Evolutionary conservation across 2,113 vertebrate genomes (phyloP).

Genomic region (Lasiurus cinereus): DNA sequence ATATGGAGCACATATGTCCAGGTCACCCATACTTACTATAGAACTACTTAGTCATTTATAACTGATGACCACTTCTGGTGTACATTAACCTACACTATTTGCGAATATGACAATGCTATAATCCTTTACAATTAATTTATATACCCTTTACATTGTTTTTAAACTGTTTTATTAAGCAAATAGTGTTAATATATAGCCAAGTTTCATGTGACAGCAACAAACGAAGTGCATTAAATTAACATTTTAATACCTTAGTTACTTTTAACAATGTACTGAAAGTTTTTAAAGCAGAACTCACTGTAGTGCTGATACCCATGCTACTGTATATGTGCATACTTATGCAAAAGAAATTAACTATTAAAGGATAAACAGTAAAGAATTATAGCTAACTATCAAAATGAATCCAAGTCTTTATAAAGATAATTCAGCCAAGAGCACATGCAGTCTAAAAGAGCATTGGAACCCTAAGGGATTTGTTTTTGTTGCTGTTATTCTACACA

Average conservation of each 20-base stretch:
- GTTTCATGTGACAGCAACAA: not conserved
- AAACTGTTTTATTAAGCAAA: slow-evolving; percentile 4
- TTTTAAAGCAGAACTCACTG: not conserved
- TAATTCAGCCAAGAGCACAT: not conserved
- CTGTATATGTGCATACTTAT: not conserved
- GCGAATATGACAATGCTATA: not conserved
- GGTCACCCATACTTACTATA: not conserved
- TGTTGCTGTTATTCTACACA: not conserved
- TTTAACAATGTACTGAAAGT: not conserved
- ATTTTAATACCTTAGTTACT: slow-evolving; percentile 25
- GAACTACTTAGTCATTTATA: not conserved
- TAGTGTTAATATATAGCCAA: not conserved
- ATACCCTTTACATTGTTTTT: not conserved
- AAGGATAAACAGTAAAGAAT: not conserved
- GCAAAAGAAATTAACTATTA: not conserved
- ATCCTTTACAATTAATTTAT: not conserved
- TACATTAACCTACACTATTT: not conserved
- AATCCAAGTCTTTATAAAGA: not conserved
- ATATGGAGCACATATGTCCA: not conserved
- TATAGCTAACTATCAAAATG: not conserved
- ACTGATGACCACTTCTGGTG: not conserved
- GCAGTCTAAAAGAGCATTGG: not conserved
- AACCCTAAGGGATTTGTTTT: too few relatives aligned
- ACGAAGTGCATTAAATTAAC: not conserved
- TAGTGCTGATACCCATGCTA: not conserved